phyloP scores from a whole-genome alignment of 2,797 vertebrate genomes.

The Chelonia mydas region DNA sequence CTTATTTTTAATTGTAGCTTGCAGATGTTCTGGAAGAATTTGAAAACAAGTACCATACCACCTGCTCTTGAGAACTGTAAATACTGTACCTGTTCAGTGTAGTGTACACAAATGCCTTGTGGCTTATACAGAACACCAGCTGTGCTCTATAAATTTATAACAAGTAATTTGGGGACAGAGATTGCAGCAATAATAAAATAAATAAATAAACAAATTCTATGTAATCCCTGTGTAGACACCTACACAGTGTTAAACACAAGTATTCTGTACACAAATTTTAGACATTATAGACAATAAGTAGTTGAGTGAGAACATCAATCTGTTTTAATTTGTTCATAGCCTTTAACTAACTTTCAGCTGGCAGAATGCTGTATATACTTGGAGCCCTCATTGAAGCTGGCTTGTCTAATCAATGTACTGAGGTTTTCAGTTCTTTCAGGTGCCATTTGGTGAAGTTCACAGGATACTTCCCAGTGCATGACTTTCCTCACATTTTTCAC shows the following conservation, averaged over 20 bases:
- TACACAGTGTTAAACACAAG: background rate
- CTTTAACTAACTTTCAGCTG: background rate
- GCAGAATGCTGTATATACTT: background rate
- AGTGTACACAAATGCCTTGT: slow-evolving; percentile 49
- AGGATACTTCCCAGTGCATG: slow-evolving; percentile 1
- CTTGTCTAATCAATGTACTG: slow-evolving; percentile 5
- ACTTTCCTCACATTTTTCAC: background rate
- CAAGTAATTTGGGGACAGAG: slow-evolving; percentile 13
- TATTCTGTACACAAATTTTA: background rate
- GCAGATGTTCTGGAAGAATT: slow-evolving; percentile 30
- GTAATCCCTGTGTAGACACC: background rate
- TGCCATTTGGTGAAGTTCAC: background rate
- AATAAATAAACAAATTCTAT: background rate
- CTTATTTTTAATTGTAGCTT: slow-evolving; percentile 19
- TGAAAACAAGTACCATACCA: slow-evolving; percentile 14
- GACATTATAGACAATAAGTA: background rate
- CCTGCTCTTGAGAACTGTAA: slow-evolving; percentile 48
- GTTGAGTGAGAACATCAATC: background rate
- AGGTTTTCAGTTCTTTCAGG: background rate
- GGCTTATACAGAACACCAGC: background rate
- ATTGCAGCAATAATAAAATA: background rate
- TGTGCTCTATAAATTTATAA: slow-evolving; percentile 48
- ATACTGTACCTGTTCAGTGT: slow-evolving; percentile 38
- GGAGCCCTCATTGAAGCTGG: background rate
- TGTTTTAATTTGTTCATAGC: background rate